Conservation (phyloP, 2,888 invertebrate species). For the Nowickia ferox region DNA sequence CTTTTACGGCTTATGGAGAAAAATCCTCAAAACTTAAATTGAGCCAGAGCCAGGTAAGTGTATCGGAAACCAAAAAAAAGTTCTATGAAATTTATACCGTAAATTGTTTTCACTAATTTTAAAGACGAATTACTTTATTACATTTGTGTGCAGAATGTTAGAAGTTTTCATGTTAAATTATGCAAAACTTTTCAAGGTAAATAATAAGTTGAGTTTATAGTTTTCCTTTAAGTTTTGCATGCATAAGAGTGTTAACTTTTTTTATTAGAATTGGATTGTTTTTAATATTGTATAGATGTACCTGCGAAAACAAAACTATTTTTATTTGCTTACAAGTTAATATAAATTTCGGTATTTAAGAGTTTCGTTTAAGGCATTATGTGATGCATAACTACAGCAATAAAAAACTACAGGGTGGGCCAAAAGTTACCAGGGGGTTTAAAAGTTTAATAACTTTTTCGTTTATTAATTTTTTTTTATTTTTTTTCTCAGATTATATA, state of each 20-base stretch:
- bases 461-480: too few species aligned
- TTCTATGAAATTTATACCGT: conserved; percentile 10
- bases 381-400: neutral
- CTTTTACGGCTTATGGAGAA: neutral
- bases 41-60: conserved; percentile 37
- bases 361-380: neutral
- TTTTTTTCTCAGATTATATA: too few species aligned
- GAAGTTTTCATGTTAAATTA: conserved; percentile 55
- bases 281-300: too few species aligned
- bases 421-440: too few species aligned
- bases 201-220: conserved; percentile 35
- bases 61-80: conserved; percentile 26
- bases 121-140: conserved; percentile 54
- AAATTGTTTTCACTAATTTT: conserved; percentile 18
- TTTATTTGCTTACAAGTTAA: neutral
- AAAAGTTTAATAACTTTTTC: too few species aligned
- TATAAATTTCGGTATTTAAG: neutral
- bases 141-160: conserved; percentile 11
- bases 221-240: neutral
- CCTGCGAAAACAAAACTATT: neutral
- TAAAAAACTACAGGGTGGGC: too few species aligned
- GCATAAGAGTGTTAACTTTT: neutral
- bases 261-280: neutral
- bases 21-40: conserved; percentile 42
- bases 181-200: conserved; percentile 57